Percentiles rank a stretch among this genome's conserved stretches.
phyloP scores from a whole-genome alignment of 2,113 vertebrate species.

The Serranochromis macrocephalus region DNA sequence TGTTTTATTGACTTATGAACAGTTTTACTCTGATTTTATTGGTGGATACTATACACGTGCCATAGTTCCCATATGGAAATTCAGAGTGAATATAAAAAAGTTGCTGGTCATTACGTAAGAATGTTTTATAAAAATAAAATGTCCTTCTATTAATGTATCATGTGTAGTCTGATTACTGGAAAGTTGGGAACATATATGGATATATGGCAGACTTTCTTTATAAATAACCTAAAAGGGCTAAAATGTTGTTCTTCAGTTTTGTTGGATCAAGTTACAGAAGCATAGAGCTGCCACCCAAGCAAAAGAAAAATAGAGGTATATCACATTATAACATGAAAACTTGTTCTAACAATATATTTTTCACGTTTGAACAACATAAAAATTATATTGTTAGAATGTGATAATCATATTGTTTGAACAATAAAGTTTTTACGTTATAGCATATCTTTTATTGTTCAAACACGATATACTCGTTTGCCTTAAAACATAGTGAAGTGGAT shows the following conservation, averaged over 20 bases:
- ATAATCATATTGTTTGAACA: not conserved
- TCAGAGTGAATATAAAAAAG: rapidly evolving
- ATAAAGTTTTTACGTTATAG: rapidly evolving
- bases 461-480: rapidly evolving
- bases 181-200: rapidly evolving
- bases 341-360: not conserved
- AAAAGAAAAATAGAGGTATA: rapidly evolving
- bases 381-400: rapidly evolving
- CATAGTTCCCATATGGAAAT: rapidly evolving
- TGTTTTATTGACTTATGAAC: not conserved
- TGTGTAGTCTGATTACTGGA: not conserved
- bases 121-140: not conserved
- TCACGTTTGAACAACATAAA: rapidly evolving
- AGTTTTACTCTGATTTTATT: not conserved
- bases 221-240: not conserved
- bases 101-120: not conserved
- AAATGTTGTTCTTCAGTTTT: not conserved
- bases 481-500: not conserved
- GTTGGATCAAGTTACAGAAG: not conserved
- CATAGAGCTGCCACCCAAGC: rapidly evolving
- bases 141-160: rapidly evolving
- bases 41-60: rapidly evolving
- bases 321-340: not conserved
- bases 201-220: not conserved
- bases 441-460: not conserved